Base-by-base conservation (phyloP, 2,113 vertebrate genomes). In the Trematomus loennbergii region DNA sequence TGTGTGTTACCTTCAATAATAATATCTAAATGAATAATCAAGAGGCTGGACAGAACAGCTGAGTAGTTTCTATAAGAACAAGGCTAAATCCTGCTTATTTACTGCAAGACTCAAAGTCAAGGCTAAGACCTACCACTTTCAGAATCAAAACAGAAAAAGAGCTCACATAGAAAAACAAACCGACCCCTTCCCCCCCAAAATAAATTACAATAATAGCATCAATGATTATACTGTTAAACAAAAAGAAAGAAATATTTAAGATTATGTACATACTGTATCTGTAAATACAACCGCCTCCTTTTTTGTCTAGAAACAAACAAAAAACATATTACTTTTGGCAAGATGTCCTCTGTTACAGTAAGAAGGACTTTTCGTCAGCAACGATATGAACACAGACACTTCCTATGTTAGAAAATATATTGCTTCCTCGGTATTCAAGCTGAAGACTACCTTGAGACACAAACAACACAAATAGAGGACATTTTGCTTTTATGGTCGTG, bases 401-500 rank as follows among this genome's bases (percentile, higher is more conserved):
- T 92, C 80, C 83, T 79, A 88, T 86, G 83, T 90, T 92, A 91
- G 83, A 93, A 94, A 94, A 94, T 83, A 91, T 92, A 93, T 93
- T 92, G 91, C 90, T 93, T 94, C 86, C 90, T 81, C 71, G 78
- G 78, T 78, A 78, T 88, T 88, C 85, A 75, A 87, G 79, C 83
- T 86, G 79, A 86, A 75, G 69, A 87, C 86, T 82, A 86, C 49
- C 76, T 84, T 71, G 57, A 84, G 78, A 90, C 75, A 84, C 70
- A 81, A 81, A 90, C 60, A 68, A 79, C 74, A 89, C 77, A 71
- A 84, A 85, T 0, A 71, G 59, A 86, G 61, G 57, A 63, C 25
- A 63, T 57, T 29, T 81, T 65, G 55, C 55, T 79, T 84, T 72
- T 71, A 50, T 61, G 63, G 48, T 80, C 1, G 1, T 18, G 49